Conservation (phyloP, 2,797 vertebrate genomes). For the Cynopterus sphinx region DNA sequence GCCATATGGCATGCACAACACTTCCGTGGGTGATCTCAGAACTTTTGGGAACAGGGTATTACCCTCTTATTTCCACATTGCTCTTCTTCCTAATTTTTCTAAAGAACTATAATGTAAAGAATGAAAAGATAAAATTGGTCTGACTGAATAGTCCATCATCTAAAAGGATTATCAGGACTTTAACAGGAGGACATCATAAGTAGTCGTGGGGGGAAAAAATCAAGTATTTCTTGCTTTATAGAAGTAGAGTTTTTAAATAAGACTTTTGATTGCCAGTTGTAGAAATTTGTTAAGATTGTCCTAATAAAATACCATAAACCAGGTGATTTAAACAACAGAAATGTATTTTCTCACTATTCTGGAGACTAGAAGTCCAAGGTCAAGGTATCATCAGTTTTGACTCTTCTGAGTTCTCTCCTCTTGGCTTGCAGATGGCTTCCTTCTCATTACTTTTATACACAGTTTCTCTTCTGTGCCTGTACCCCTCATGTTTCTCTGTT, state of each 20-base stretch:
- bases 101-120: background rate
- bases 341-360: background rate
- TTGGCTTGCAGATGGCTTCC: background rate
- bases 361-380: background rate
- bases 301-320: background rate
- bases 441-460: background rate
- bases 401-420: background rate
- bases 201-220: background rate
- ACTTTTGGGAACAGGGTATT: background rate
- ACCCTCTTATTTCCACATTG: background rate
- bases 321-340: background rate
- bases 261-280: background rate
- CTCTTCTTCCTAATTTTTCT: background rate
- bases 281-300: background rate
- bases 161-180: background rate
- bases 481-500: background rate
- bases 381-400: background rate
- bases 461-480: background rate
- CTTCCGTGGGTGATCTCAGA: background rate
- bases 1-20: background rate
- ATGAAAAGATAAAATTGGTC: background rate
- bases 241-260: background rate
- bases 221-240: background rate
- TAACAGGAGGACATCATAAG: background rate
- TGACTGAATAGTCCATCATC: background rate